Base-by-base conservation (phyloP, 2,888 invertebrate genomes). In the Apoda limacodes region DNA sequence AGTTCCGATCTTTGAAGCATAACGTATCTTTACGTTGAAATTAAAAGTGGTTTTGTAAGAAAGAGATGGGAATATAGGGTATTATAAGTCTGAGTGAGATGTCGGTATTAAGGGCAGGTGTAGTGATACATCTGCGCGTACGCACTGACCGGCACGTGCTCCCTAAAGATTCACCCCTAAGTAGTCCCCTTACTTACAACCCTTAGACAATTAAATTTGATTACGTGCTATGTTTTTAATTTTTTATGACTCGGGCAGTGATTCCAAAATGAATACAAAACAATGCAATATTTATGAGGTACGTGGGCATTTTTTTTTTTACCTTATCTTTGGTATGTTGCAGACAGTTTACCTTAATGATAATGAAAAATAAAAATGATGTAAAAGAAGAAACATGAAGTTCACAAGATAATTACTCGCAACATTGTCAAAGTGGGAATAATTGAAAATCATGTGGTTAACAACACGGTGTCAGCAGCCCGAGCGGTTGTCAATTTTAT, bases 401-500 rank as follows among this genome's bases (percentile, higher is more conserved):
- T n/a, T n/a, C n/a, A 30, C 33, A 53, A 54, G 50, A 55, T 54
- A 51, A 62, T 57, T 52, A 54, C 45, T 52, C 52, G 48, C 52
- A 52, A 64, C 64, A 59, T n/a, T 58, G 60, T 65, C 63, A 65
- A 58, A 56, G 56, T 57, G 45, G 48, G 55, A 55, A 66, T 71
- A 68, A 71, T 71, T 72, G 68, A 70, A 75, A 72, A 66, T 53
- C 51, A 57, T 56, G 50, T 56, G 53, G 46, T 54, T 52, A 74
- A 60, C 52, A 59, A 59, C 58, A 49, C 48, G 50, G 53, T 51
- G 58, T 47, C 60, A 52, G 44, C 50, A 64, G 69, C 70, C 68
- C 72, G 71, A 69, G 75, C 64, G 71, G 47, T 62, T 48, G 62
- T 65, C 75, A 75, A 78, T 76, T 75, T 78, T 60, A 61, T 66